A percentile compares a stretch with the other conserved stretches of the same genome.
Evolutionary conservation across 2,797 vertebrate species (phyloP).

Genomic region (Sebastes vulpes): DNA sequence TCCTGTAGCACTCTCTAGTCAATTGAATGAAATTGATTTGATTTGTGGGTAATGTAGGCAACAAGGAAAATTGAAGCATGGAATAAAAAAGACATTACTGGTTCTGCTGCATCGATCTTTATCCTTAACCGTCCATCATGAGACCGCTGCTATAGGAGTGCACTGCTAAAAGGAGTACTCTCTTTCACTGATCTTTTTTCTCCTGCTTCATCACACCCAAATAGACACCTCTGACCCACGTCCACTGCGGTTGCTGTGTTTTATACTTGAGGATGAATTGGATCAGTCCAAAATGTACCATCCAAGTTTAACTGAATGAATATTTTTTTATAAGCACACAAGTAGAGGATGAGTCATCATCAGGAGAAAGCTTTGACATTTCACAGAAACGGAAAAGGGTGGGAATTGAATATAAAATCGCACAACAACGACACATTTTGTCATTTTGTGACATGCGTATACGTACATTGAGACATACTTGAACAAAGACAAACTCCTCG

Average conservation of each 20-base stretch:
- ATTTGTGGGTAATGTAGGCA: neutral
- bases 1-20: too few species aligned
- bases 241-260: neutral
- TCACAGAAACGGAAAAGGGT: slow-evolving; percentile 14
- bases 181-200: neutral
- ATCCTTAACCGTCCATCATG: neutral
- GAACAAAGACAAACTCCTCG: neutral
- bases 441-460: neutral
- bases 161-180: neutral
- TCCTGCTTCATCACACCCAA: neutral
- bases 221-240: neutral
- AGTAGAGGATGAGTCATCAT: slow-evolving; percentile 55
- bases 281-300: neutral
- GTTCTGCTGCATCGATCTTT: neutral
- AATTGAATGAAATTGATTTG: neutral
- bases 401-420: slow-evolving; percentile 5
- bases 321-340: neutral
- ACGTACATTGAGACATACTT: neutral
- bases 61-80: neutral
- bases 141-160: neutral
- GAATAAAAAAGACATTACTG: neutral
- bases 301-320: neutral
- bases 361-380: slow-evolving; percentile 35
- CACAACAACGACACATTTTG: neutral
- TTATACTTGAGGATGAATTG: slow-evolving; percentile 10